Evolutionary conservation across 2,797 vertebrate species (phyloP).

Genomic region (Ceyx erithaca): DNA sequence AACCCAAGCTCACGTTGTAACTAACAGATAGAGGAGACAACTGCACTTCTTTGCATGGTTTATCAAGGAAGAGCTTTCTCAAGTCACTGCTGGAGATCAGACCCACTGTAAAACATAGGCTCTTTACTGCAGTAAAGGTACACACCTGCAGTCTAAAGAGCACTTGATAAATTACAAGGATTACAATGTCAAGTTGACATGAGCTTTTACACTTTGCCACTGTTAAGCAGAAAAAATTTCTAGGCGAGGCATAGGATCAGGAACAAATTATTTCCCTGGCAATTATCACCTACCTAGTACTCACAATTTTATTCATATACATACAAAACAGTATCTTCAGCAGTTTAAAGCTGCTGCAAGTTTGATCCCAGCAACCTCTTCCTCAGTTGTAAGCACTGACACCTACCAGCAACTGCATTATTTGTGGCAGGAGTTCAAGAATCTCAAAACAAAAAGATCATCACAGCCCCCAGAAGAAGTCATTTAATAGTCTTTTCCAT

Average conservation of each 20-base stretch:
- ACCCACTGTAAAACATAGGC: not conserved
- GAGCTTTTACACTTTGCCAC: not conserved
- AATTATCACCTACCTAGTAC: not conserved
- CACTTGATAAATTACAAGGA: not conserved
- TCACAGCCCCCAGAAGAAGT: fast-evolving
- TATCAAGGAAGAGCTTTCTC: not conserved
- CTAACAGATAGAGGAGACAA: not conserved
- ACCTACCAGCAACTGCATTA: not conserved
- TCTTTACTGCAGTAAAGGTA: not conserved
- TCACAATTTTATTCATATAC: not conserved
- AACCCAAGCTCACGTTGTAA: not conserved
- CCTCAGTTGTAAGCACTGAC: not conserved
- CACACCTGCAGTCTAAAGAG: not conserved
- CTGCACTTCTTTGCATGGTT: not conserved
- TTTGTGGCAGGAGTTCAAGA: not conserved
- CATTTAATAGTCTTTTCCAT: not conserved
- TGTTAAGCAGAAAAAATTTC: not conserved
- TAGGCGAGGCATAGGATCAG: not conserved
- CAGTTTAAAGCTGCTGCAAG: not conserved
- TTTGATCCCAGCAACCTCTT: not conserved
- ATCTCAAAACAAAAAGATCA: not conserved
- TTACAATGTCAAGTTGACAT: not conserved
- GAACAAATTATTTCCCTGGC: not conserved
- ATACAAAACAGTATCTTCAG: not conserved
- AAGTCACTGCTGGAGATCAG: not conserved